Conservation (phyloP, 2,113 vertebrate genomes). For the Vulpes ferrilata region DNA sequence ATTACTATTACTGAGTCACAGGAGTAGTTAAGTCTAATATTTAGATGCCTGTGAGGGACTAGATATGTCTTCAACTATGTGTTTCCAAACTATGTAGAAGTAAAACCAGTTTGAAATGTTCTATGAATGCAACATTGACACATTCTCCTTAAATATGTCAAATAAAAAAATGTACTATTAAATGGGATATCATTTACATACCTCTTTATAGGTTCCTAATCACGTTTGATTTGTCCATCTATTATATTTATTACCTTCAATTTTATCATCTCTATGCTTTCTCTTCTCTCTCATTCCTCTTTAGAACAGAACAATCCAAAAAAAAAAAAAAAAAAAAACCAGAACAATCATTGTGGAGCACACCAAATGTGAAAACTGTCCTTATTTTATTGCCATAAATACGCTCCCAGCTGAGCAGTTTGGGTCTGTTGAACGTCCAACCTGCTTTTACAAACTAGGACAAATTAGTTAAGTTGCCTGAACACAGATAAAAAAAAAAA, state of each 20-base stretch:
- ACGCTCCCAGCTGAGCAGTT: background rate
- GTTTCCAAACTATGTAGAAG: background rate
- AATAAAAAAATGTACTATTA: background rate
- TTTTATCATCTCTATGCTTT: background rate
- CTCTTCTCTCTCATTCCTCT: background rate
- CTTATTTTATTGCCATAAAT: background rate
- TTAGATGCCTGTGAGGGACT: rapidly evolving
- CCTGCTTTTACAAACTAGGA: background rate
- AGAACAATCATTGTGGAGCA: background rate
- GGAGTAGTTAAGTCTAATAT: background rate
- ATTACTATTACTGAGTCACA: background rate
- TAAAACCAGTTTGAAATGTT: background rate
- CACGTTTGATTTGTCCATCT: background rate
- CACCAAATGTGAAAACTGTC: background rate
- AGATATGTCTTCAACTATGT: background rate
- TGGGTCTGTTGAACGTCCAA: background rate
- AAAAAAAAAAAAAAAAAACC: no score
- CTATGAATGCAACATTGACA: background rate
- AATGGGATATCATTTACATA: background rate
- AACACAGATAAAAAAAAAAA: background rate
- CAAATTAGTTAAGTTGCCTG: background rate
- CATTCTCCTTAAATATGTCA: background rate
- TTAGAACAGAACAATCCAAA: background rate
- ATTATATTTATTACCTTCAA: background rate
- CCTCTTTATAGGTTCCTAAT: background rate